A percentile compares a stretch with the other conserved stretches of the same genome.
These are phyloP conservation scores for Trichonephila clavata DNA, from an alignment of 1,140 invertebrate species.

Conservation along the genomic window DNA sequence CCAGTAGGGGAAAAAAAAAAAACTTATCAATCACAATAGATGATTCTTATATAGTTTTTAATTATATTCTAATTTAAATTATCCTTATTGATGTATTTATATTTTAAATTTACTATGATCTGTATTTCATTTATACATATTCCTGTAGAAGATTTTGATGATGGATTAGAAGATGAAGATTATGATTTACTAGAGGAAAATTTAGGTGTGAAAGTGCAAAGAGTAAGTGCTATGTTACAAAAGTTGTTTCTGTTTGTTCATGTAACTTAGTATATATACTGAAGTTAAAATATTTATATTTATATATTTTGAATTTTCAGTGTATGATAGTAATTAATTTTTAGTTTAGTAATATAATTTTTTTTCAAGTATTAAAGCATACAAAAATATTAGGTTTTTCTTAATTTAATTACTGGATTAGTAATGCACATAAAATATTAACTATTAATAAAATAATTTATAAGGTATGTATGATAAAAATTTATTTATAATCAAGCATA, in stretches of 20 bases:
- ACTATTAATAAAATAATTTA: no score
- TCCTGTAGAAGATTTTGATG: conserved; percentile 86
- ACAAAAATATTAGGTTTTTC: no score
- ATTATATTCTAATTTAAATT: no score
- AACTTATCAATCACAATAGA: no score
- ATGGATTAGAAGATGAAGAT: conserved; percentile 97
- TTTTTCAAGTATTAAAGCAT: background rate
- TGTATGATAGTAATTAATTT: no score
- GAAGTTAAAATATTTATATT: background rate
- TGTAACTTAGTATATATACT: background rate
- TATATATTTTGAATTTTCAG: background rate
- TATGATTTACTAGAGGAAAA: conserved; percentile 99
- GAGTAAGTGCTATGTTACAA: conserved; percentile 83
- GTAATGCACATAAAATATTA: no score
- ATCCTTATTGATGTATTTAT: background rate
- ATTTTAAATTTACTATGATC: background rate
- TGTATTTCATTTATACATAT: background rate
- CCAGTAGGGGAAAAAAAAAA: no score
- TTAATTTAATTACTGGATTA: no score
- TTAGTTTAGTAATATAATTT: no score
- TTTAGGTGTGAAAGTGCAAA: conserved; percentile 95
- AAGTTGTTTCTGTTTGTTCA: background rate
- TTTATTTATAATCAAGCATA: no score
- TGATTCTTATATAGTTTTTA: no score
- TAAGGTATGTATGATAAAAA: no score